These are phyloP conservation scores for Tenrec ecaudatus DNA, from an alignment of 2,113 vertebrate species.

Conservation along the genomic window DNA sequence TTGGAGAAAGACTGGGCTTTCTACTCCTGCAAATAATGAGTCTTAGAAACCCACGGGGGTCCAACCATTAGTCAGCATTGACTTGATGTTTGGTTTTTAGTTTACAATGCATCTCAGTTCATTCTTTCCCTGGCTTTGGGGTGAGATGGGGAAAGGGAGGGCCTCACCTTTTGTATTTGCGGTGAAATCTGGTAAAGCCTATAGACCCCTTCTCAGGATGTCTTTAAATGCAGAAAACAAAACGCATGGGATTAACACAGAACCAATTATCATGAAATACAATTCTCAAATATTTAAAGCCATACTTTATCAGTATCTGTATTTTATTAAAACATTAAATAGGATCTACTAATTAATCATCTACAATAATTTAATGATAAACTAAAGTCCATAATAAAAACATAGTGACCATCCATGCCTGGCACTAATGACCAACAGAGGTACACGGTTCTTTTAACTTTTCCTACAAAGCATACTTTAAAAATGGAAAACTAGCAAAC, in stretches of 20 bases:
- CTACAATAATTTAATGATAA: neutral
- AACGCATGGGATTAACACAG: neutral
- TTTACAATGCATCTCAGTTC: neutral
- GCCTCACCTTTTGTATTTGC: neutral
- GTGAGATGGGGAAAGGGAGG: rapidly evolving
- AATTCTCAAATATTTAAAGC: constrained; percentile 46
- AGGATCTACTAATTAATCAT: neutral
- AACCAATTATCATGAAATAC: constrained; percentile 39
- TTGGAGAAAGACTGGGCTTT: no score
- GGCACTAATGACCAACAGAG: neutral
- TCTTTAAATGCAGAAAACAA: constrained; percentile 57
- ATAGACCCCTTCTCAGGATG: neutral
- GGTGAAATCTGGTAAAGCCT: neutral
- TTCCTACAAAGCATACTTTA: neutral
- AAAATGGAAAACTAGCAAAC: neutral
- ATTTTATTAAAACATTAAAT: constrained; percentile 47
- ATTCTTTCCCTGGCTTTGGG: neutral
- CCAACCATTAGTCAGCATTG: no score
- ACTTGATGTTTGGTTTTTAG: no score
- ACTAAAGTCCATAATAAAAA: neutral
- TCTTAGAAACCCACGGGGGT: no score
- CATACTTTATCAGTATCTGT: constrained; percentile 33
- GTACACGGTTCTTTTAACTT: neutral
- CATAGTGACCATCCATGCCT: neutral
- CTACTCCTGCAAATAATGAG: no score